A percentile compares a stretch with the other conserved stretches of the same genome.
Evolutionary conservation across 53 echinoderm and acorn worm genomes (phyloP).

Genomic region (Antedon mediterranea): DNA sequence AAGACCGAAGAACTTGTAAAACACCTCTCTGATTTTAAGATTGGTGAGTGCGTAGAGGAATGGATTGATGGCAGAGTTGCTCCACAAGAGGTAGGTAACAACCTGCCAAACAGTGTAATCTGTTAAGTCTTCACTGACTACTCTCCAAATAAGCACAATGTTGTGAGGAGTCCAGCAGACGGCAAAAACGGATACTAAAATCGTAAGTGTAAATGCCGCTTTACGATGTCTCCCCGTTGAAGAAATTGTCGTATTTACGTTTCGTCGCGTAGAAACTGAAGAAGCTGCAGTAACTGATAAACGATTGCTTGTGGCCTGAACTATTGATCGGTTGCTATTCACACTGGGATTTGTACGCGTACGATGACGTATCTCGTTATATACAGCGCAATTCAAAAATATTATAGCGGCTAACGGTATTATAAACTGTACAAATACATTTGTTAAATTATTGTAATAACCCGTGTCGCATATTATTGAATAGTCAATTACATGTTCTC

Average conservation of each 20-base stretch:
- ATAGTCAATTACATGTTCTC: slow-evolving; percentile 18
- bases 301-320: too few species aligned
- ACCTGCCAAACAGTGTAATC: slow-evolving; percentile 16
- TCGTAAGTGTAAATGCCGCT: too few species aligned
- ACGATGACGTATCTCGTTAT: slow-evolving; percentile 12
- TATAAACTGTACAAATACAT: slow-evolving; percentile 30
- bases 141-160: slow-evolving; percentile 12
- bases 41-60: too few species aligned
- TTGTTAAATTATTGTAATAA: slow-evolving; percentile 7
- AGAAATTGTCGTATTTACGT: too few species aligned
- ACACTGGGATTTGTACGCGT: too few species aligned
- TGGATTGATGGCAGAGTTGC: too few species aligned
- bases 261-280: too few species aligned
- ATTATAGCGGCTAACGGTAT: slow-evolving; percentile 32
- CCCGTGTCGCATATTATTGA: slow-evolving; percentile 18
- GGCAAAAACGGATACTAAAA: too few species aligned
- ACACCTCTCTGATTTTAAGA: not conserved
- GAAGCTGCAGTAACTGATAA: too few species aligned
- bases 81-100: too few species aligned
- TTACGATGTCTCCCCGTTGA: slow-evolving; percentile 9
- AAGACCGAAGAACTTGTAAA: too few species aligned
- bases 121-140: slow-evolving; percentile 17
- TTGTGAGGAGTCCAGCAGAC: slow-evolving; percentile 19
- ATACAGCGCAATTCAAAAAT: slow-evolving; percentile 31
- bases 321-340: too few species aligned